Evolutionary conservation across 2,113 vertebrate genomes (phyloP).

Genomic region (Gnathonemus echidnorhynchus): DNA sequence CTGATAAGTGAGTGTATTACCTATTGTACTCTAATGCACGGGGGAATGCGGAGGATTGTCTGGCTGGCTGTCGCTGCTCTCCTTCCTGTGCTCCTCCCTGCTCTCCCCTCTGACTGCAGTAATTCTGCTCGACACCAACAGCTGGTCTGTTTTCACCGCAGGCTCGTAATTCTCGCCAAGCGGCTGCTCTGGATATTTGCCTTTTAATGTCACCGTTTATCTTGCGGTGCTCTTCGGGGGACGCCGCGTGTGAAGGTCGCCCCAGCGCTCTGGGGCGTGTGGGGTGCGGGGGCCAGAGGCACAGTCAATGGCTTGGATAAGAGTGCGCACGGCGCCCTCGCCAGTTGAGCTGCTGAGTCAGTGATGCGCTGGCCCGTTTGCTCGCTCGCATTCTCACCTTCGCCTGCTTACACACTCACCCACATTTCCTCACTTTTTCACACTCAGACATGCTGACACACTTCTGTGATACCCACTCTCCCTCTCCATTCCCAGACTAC

Average conservation of each 20-base stretch:
- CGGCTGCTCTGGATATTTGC: not conserved
- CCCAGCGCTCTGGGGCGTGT: not conserved
- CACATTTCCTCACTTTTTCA: not conserved
- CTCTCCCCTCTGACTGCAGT: not conserved
- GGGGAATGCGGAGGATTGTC: not conserved
- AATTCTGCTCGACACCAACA: not conserved
- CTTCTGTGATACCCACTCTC: not conserved
- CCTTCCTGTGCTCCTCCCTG: not conserved
- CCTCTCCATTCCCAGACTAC: not conserved
- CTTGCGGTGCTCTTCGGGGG: not conserved
- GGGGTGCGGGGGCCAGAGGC: not conserved
- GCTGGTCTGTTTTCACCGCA: not conserved
- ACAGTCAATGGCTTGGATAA: not conserved
- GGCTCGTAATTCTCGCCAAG: not conserved
- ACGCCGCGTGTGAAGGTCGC: not conserved
- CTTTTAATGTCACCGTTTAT: slow-evolving; percentile 14
- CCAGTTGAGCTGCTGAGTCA: not conserved
- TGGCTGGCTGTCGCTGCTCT: not conserved
- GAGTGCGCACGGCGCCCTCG: not conserved
- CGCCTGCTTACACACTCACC: not conserved
- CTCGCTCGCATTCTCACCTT: not conserved
- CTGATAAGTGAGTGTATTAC: not conserved
- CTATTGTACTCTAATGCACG: not conserved
- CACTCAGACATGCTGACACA: not conserved
- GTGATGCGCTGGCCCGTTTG: not conserved